Evolutionary conservation across 2,113 vertebrate species (phyloP), one percentile per base, ranked within the genome.

Genomic region (Trachemys scripta): DNA sequence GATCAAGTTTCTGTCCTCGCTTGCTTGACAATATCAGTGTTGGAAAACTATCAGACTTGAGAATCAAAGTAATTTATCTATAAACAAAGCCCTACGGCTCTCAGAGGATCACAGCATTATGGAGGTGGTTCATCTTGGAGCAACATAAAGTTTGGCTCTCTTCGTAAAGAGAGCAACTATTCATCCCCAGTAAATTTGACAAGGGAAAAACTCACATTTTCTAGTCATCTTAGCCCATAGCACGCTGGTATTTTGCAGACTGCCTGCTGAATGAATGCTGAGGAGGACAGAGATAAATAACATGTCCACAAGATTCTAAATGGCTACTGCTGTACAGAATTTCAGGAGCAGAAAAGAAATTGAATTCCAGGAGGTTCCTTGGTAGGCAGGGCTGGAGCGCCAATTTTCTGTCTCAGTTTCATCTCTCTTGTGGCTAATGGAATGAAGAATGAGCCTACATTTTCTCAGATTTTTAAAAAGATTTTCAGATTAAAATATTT

Each of bases 381-480:
- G 75, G 14, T 78, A 47, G 19, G n/a, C 17, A 72, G n/a, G 65
- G n/a, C 8, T 72, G 14, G 50, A 87, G 5, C 6, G 83, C 35
- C 19, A 51, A 85, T 5, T 42, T 90, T 89, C 42, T 13, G 29
- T 79, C 57, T 53, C 1, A 1, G 8, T 84, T 88, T 82, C 65
- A 65, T 75, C 31, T 91, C 25, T 94, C 53, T 56, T 88, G 38
- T 51, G 1, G 8, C 56, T 79, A 92, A 94, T 75, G 22, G 10
- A 56, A 13, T 51, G 31, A 59, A 84, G 96, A 93, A 89, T 3
- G 6, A 11, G 4, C 24, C 27, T 80, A 42, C 4, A 5, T 89
- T 92, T 89, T 59, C 57, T 38, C 22, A 89, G 19, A 16, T 90
- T 96, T 94, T 80, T 87, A 79, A 92, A 27, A 78, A 78, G 42